phyloP scores from a whole-genome alignment of 35 echinoderm and acorn worm species.

The Heliocidaris erythrogramma region DNA sequence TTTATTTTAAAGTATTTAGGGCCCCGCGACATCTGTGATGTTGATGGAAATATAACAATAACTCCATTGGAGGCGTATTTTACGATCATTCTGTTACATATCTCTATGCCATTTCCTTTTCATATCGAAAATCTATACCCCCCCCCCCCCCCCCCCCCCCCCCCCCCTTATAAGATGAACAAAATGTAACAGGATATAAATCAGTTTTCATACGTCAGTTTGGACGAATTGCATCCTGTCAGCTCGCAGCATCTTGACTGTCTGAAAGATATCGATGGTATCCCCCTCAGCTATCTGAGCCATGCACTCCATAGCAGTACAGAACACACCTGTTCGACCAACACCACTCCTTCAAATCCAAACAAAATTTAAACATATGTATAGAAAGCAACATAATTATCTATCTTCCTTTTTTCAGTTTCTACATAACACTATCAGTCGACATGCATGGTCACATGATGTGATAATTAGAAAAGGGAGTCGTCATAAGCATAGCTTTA shows the following conservation, averaged over 20 bases:
- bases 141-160: too few relatives aligned
- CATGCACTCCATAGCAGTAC: slow-evolving; percentile 11
- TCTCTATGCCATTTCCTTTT: too few relatives aligned
- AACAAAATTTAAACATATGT: not conserved
- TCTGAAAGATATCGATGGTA: slow-evolving; percentile 30
- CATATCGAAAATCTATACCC: too few relatives aligned
- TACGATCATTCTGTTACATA: too few relatives aligned
- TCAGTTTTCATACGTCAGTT: not conserved
- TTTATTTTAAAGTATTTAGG: too few relatives aligned
- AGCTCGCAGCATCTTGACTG: slow-evolving; percentile 26
- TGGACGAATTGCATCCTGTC: slow-evolving; percentile 36
- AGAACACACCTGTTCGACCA: slow-evolving; percentile 36
- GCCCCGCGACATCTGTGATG: too few relatives aligned
- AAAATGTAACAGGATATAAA: not conserved
- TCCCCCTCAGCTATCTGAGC: not conserved
- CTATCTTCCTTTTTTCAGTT: not conserved
- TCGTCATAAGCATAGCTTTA: too few relatives aligned
- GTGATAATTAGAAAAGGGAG: not conserved
- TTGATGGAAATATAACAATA: too few relatives aligned
- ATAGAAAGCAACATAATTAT: not conserved
- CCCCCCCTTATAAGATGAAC: too few relatives aligned
- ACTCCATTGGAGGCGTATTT: too few relatives aligned
- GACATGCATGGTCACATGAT: not conserved
- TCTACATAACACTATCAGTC: not conserved
- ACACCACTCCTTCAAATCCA: not conserved